Percentiles rank a stretch among this genome's conserved stretches.
phyloP scores from a whole-genome alignment of 2,113 vertebrate genomes.

The Pholis gunnellus region DNA sequence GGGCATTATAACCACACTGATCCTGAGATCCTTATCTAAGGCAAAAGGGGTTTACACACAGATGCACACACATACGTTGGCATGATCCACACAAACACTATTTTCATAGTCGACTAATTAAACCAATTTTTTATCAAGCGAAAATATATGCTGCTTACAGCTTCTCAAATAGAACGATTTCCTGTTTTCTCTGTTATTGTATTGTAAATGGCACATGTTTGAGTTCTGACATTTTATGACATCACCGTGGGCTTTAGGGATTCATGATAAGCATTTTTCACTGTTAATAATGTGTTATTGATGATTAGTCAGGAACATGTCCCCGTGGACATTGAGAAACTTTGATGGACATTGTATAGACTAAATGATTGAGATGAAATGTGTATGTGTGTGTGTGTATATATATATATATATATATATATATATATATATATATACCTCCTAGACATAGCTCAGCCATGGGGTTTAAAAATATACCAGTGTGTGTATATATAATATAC shows the following conservation, averaged over 20 bases:
- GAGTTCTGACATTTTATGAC: neutral
- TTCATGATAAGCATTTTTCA: neutral
- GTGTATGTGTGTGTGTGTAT: too few species aligned
- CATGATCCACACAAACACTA: conserved; percentile 14
- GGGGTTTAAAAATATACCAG: neutral
- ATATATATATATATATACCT: too few species aligned
- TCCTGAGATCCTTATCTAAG: conserved; percentile 75
- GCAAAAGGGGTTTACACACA: conserved; percentile 33
- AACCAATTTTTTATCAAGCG: neutral
- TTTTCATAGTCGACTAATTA: neutral
- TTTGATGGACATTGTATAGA: neutral
- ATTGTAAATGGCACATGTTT: neutral
- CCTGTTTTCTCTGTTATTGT: neutral
- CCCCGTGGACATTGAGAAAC: neutral
- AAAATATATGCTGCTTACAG: neutral
- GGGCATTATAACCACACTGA: conserved; percentile 81
- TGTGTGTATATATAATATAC: neutral
- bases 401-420: too few species aligned
- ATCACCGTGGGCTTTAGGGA: too few species aligned
- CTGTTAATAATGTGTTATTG: neutral
- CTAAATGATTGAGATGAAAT: neutral
- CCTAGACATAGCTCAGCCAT: neutral
- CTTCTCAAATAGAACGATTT: neutral
- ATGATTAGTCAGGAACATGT: neutral
- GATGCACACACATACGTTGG: neutral